Evolutionary conservation across 2,113 vertebrate species (phyloP).

Genomic region (Psilopsiagon aurifrons): DNA sequence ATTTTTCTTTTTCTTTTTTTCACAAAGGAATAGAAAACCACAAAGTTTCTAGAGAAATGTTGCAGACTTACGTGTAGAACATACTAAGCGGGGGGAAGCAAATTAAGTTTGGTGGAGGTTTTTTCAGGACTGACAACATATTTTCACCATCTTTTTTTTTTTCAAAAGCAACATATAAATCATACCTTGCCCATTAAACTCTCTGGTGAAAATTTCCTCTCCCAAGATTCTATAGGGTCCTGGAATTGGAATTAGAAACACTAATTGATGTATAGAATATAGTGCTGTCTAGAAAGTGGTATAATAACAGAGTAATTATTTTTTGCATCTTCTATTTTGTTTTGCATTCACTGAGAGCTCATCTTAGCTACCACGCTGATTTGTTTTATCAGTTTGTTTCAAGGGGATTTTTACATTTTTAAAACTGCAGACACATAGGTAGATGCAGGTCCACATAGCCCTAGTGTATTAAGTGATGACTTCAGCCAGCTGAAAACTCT

Average conservation of each 20-base stretch:
- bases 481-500: constrained; percentile 61
- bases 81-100: rapidly evolving
- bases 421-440: constrained; percentile 20
- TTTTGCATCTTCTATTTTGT: not conserved
- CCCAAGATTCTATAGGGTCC: not conserved
- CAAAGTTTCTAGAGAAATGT: not conserved
- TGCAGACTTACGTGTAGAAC: not conserved
- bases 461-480: constrained; percentile 31
- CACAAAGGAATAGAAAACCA: not conserved
- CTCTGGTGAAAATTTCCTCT: not conserved
- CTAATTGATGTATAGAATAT: not conserved
- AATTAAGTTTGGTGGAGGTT: not conserved
- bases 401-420: constrained; percentile 9
- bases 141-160: not conserved
- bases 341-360: not conserved
- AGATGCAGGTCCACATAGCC: constrained; percentile 33
- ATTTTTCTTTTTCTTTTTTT: not conserved
- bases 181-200: not conserved
- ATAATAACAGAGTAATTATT: not conserved
- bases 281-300: not conserved
- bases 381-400: not conserved
- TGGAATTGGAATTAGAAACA: not conserved
- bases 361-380: not conserved
- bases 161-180: not conserved
- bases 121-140: not conserved